Percentiles rank a stretch among this genome's conserved stretches.
Evolutionary conservation across 2,797 vertebrate species (phyloP).

Genomic region (Acanthurus leucopareius): DNA sequence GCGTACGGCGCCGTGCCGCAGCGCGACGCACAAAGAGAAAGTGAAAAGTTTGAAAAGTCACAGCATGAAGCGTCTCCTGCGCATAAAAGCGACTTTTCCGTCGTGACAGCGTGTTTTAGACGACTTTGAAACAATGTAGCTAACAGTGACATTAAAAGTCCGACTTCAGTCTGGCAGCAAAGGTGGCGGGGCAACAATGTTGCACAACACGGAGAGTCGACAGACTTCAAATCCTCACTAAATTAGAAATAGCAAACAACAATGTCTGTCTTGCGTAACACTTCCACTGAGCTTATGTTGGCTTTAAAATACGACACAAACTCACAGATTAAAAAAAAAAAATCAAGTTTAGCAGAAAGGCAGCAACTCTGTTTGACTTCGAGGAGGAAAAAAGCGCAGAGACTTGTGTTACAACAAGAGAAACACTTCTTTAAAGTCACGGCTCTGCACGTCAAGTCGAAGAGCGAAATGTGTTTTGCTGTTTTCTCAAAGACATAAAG

Average conservation of each 20-base stretch:
- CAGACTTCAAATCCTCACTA: background rate
- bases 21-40: background rate
- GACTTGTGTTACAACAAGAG: background rate
- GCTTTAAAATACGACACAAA: background rate
- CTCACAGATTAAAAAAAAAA: background rate
- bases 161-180: background rate
- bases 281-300: background rate
- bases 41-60: constrained; percentile 13
- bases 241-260: background rate
- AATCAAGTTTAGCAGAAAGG: background rate
- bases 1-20: background rate
- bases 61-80: background rate
- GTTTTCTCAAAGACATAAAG: background rate
- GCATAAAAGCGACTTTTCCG: background rate
- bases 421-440: constrained; percentile 29
- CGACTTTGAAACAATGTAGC: background rate
- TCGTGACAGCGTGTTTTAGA: background rate
- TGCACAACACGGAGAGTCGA: constrained; percentile 37
- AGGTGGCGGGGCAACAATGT: constrained; percentile 14
- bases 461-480: background rate
- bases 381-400: constrained; percentile 4
- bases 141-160: background rate
- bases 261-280: constrained; percentile 43
- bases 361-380: background rate
- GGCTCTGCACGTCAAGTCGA: too few relatives aligned